phyloP scores from a whole-genome alignment of 2,797 vertebrate genomes.

The Microctenopoma lineatum region DNA sequence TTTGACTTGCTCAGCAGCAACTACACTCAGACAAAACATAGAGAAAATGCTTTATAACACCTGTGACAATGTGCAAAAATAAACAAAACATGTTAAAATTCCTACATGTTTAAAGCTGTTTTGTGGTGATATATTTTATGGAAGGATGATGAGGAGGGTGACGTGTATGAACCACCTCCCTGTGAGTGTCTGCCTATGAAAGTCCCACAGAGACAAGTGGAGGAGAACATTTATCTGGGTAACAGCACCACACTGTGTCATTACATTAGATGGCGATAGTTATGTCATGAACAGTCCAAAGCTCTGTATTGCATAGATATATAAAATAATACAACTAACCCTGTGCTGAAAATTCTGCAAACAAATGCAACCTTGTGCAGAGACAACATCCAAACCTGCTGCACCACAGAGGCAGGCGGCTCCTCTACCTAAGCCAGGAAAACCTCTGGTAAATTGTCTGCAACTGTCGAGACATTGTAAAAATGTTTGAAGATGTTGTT shows the following conservation, averaged over 20 bases:
- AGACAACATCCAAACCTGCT: conserved; percentile 51
- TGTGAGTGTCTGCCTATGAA: conserved; percentile 73
- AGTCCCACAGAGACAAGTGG: conserved; percentile 65
- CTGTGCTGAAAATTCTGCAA: neutral
- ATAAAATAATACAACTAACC: neutral
- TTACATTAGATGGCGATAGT: neutral
- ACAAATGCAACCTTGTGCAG: conserved; percentile 46
- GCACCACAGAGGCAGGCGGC: conserved; percentile 64
- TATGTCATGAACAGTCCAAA: neutral
- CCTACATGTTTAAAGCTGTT: neutral
- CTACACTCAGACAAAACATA: neutral
- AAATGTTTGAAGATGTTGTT: neutral
- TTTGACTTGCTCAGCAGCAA: neutral
- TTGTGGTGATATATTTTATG: conserved; percentile 2
- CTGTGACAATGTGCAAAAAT: neutral
- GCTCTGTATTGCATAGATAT: neutral
- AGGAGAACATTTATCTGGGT: conserved; percentile 83
- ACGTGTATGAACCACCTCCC: conserved; percentile 83
- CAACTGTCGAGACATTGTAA: neutral
- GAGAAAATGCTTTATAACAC: neutral
- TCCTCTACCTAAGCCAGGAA: conserved; percentile 67
- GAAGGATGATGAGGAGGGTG: conserved; percentile 78
- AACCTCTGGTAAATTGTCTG: conserved; percentile 49
- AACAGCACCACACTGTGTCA: conserved; percentile 24
- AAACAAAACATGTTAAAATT: neutral